A percentile compares a stretch with the other conserved stretches of the same genome.
These are phyloP conservation scores for Rhyacophila brunnea DNA, from an alignment of 1,140 invertebrate species.

Conservation along the genomic window DNA sequence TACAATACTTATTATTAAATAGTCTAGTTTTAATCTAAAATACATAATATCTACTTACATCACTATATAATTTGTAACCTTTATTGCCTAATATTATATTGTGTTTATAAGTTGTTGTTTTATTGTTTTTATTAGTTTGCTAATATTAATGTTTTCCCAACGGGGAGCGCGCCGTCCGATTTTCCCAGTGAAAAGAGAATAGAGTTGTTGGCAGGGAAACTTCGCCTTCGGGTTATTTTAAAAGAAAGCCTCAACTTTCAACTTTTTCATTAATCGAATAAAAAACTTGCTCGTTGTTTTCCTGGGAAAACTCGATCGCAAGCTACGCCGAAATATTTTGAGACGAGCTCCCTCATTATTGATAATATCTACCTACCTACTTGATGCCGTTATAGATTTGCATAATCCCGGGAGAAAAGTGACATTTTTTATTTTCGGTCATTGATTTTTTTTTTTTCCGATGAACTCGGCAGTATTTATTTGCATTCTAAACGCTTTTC, in stretches of 20 bases:
- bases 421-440: neutral
- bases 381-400: neutral
- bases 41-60: too few species aligned
- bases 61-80: too few species aligned
- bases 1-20: too few species aligned
- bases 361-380: conserved; percentile 2
- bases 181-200: too few species aligned
- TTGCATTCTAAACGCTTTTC: neutral
- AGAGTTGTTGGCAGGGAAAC: too few species aligned
- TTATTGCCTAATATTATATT: too few species aligned
- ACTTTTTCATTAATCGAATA: conserved; percentile 12
- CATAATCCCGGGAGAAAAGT: neutral
- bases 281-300: neutral
- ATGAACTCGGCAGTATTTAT: neutral
- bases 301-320: neutral
- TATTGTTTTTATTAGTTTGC: too few species aligned
- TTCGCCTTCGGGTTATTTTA: too few species aligned
- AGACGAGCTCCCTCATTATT: neutral
- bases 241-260: conserved; percentile 2
- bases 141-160: too few species aligned
- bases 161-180: too few species aligned
- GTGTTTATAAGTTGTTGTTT: too few species aligned
- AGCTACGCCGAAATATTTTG: neutral
- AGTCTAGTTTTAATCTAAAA: too few species aligned
- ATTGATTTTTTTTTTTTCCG: conserved; percentile 2